Conservation (phyloP, 1,140 invertebrate genomes). For the Cryptotermes secundus region DNA sequence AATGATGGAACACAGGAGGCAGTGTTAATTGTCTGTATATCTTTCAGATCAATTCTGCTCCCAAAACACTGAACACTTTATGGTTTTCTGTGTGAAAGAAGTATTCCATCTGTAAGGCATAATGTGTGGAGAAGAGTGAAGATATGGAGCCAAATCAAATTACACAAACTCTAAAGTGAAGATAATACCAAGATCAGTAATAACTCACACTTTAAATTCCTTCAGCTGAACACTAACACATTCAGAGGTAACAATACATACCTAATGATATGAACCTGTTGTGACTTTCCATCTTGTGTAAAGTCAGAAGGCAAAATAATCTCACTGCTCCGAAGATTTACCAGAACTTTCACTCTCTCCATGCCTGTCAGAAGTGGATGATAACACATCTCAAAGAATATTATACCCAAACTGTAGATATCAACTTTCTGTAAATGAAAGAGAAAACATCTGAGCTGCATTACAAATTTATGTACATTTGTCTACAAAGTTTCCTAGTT, state of each 20-base stretch:
- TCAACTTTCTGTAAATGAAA: conserved; percentile 80
- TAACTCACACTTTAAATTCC: too few relatives aligned
- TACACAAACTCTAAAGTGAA: too few relatives aligned
- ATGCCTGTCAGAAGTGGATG: conserved; percentile 78
- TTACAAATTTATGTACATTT: not conserved
- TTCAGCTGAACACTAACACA: too few relatives aligned
- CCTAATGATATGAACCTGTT: conserved; percentile 52
- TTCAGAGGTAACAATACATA: conserved; percentile 38
- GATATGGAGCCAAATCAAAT: too few relatives aligned
- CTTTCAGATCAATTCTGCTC: too few relatives aligned
- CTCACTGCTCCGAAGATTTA: conserved; percentile 63
- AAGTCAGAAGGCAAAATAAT: conserved; percentile 69
- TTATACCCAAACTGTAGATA: conserved; percentile 89
- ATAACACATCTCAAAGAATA: conserved; percentile 94
- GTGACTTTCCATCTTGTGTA: conserved; percentile 48
- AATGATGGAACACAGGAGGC: too few relatives aligned
- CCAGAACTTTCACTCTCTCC: conserved; percentile 81
- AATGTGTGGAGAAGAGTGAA: too few relatives aligned
- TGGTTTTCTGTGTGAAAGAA: too few relatives aligned
- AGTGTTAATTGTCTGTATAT: too few relatives aligned
- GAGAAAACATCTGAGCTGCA: conserved; percentile 7
- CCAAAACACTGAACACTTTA: too few relatives aligned
- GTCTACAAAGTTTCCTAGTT: not conserved
- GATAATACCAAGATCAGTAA: too few relatives aligned
- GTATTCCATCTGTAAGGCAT: too few relatives aligned